Percentiles rank a stretch among this genome's conserved stretches.
phyloP scores from a whole-genome alignment of 2,888 invertebrate species.

The Drosophila nigricruria region DNA sequence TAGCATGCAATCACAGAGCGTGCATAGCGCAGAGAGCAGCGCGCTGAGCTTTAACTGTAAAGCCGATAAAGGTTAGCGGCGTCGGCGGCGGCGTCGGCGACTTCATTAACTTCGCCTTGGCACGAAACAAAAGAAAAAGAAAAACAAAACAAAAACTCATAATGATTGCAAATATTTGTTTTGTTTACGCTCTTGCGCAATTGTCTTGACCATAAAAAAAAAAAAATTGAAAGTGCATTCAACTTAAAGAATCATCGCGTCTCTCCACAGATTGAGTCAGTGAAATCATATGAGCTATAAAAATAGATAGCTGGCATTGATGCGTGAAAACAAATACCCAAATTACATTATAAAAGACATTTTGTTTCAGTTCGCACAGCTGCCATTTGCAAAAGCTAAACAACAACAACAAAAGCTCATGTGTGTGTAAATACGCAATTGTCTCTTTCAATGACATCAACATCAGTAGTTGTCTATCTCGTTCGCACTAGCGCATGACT shows the following conservation, averaged over 20 bases:
- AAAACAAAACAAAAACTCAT: slow-evolving; percentile 9
- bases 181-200: slow-evolving; percentile 51
- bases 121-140: slow-evolving; percentile 23
- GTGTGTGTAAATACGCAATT: slow-evolving; percentile 56
- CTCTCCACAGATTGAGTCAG: slow-evolving; percentile 42
- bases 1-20: slow-evolving; percentile 65
- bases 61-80: slow-evolving; percentile 63
- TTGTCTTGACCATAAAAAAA: slow-evolving; percentile 66
- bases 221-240: slow-evolving; percentile 70
- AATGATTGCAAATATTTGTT: slow-evolving; percentile 68
- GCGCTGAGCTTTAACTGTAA: slow-evolving; percentile 65
- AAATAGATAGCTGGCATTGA: slow-evolving; percentile 71
- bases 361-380: slow-evolving; percentile 50
- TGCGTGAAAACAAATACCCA: slow-evolving; percentile 63
- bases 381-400: slow-evolving; percentile 35
- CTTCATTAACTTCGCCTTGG: slow-evolving; percentile 29
- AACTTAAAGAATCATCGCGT: slow-evolving; percentile 47
- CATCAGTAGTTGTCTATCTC: slow-evolving; percentile 30
- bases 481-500: slow-evolving; percentile 28
- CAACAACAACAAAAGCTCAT: slow-evolving; percentile 17
- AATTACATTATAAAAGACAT: slow-evolving; percentile 71
- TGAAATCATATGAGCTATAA: slow-evolving; percentile 46
- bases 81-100: slow-evolving; percentile 12
- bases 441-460: slow-evolving; percentile 55
- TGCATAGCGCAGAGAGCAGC: slow-evolving; percentile 33